Evolutionary conservation across 1,140 invertebrate species (phyloP).

Genomic region (Teleopsis dalmanni): DNA sequence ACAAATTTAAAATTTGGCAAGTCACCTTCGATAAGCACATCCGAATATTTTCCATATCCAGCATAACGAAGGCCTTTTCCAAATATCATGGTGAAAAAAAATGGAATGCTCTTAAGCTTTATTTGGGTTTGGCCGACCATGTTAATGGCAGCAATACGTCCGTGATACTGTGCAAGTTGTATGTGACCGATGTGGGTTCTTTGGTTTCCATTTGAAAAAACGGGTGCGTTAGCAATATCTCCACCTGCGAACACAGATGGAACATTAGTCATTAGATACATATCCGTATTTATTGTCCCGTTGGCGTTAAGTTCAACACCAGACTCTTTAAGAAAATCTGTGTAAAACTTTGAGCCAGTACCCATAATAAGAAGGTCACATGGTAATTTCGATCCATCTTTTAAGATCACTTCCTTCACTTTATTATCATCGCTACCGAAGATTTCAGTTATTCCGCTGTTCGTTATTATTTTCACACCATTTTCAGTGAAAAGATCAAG

Average conservation of each 20-base stretch:
- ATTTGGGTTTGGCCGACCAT: slow-evolving; percentile 56
- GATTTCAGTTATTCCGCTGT: slow-evolving; percentile 54
- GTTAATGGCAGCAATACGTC: slow-evolving; percentile 74
- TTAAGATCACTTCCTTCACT: slow-evolving; percentile 57
- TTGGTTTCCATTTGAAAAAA: slow-evolving; percentile 55
- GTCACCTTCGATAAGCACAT: slow-evolving; percentile 68
- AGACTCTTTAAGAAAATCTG: slow-evolving; percentile 69
- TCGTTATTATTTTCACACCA: slow-evolving; percentile 65
- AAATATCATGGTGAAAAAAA: slow-evolving; percentile 86
- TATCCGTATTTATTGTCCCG: slow-evolving; percentile 63
- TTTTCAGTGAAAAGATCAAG: slow-evolving; percentile 57
- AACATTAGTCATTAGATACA: slow-evolving; percentile 72
- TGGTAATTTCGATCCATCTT: slow-evolving; percentile 56
- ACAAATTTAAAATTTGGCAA: slow-evolving; percentile 72
- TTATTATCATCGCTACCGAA: slow-evolving; percentile 50
- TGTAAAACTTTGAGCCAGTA: slow-evolving; percentile 71
- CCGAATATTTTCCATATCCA: slow-evolving; percentile 67
- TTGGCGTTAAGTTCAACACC: slow-evolving; percentile 58
- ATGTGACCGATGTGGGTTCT: slow-evolving; percentile 78
- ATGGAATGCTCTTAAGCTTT: slow-evolving; percentile 67
- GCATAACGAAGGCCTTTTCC: slow-evolving; percentile 81
- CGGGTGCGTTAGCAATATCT: slow-evolving; percentile 83
- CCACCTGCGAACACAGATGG: slow-evolving; percentile 78
- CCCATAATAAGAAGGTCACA: slow-evolving; percentile 80
- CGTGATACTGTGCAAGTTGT: slow-evolving; percentile 83